Percentiles rank a stretch among this genome's conserved stretches.
These are phyloP conservation scores for Chaetodon trifasciatus DNA, from an alignment of 2,797 vertebrate species.

Conservation along the genomic window DNA sequence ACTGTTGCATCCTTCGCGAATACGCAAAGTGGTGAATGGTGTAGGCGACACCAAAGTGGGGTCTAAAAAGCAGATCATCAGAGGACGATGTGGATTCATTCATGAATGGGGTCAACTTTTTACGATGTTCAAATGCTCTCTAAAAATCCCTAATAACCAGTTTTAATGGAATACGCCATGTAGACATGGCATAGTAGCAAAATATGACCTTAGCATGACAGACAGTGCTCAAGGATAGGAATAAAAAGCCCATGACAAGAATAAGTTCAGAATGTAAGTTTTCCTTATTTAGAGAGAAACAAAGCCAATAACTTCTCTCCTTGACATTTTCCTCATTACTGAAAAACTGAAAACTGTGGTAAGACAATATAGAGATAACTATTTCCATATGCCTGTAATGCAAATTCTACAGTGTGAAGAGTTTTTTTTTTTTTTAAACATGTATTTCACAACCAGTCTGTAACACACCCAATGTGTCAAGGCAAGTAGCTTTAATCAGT, in stretches of 20 bases:
- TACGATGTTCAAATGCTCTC: background rate
- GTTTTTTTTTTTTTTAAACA: constrained; percentile 2
- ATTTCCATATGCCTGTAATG: constrained; percentile 17
- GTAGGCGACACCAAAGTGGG: background rate
- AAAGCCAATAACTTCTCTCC: background rate
- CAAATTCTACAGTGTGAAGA: background rate
- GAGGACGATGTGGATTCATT: constrained; percentile 14
- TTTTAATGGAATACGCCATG: background rate
- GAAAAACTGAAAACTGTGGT: background rate
- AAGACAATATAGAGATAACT: constrained; percentile 17
- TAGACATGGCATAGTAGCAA: background rate
- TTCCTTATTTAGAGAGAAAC: background rate
- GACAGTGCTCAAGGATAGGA: background rate
- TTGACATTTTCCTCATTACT: constrained; percentile 3
- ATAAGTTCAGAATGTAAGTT: constrained; percentile 4
- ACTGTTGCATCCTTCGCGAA: constrained; percentile 48
- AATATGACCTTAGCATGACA: background rate
- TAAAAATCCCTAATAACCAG: background rate
- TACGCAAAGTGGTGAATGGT: constrained; percentile 36
- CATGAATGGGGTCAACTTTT: background rate
- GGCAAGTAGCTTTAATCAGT: constrained; percentile 38
- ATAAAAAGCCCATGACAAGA: background rate
- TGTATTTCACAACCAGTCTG: constrained; percentile 14
- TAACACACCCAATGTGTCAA: constrained; percentile 18
- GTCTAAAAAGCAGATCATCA: background rate